These are phyloP conservation scores for Chloroceryle aenea DNA, from an alignment of 2,113 vertebrate species.

Conservation along the genomic window DNA sequence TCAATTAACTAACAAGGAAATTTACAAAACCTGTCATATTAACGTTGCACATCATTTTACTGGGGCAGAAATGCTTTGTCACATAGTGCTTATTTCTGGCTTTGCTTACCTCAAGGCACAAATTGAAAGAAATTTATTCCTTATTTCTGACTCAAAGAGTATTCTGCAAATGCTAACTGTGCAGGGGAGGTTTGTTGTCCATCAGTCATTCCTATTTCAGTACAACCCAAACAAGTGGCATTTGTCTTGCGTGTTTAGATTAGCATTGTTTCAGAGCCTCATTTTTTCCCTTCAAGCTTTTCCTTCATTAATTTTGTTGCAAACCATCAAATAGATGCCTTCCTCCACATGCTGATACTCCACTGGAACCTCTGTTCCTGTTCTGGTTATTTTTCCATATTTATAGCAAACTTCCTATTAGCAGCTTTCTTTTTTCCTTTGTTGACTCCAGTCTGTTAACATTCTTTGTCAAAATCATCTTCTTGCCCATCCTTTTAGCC, in stretches of 20 bases:
- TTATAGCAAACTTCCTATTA: not conserved
- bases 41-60: conserved; percentile 33
- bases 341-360: not conserved
- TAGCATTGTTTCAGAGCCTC: not conserved
- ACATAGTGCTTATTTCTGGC: not conserved
- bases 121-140: not conserved
- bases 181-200: not conserved
- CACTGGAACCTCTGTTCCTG: not conserved
- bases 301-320: not conserved
- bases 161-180: not conserved
- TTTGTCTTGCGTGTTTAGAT: not conserved
- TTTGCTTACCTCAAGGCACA: conserved; percentile 3
- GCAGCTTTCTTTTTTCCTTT: not conserved
- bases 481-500: not conserved
- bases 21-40: conserved; percentile 39
- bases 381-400: not conserved
- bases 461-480: not conserved
- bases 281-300: not conserved
- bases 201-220: not conserved
- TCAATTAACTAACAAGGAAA: conserved; percentile 58
- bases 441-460: not conserved
- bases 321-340: not conserved
- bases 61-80: conserved; percentile 1
- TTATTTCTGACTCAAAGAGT: not conserved
- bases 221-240: not conserved